Percentiles rank a stretch among this genome's conserved stretches.
phyloP scores from a whole-genome alignment of 2,113 vertebrate genomes.

The Ammospiza nelsoni region DNA sequence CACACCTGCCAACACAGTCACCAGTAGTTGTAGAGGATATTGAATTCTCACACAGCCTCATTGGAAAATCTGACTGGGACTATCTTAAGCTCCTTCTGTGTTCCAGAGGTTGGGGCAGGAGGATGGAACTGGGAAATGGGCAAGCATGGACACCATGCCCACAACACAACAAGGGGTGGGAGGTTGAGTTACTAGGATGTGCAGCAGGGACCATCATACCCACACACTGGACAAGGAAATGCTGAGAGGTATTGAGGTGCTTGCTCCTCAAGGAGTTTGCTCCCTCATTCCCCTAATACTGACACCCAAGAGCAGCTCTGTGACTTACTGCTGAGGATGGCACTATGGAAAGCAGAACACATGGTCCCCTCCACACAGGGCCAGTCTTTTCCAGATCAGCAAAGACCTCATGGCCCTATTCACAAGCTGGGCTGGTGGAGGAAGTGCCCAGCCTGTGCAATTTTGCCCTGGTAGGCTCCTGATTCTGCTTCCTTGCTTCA shows the following conservation, averaged over 20 bases:
- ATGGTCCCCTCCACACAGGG: not conserved
- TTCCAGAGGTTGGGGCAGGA: not conserved
- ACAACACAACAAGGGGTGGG: not conserved
- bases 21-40: not conserved
- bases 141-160: not conserved
- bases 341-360: not conserved
- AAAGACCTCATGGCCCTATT: not conserved
- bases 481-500: not conserved
- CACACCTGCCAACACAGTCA: not conserved
- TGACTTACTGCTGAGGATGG: not conserved
- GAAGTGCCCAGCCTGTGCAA: not conserved
- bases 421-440: not conserved
- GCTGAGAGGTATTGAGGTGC: not conserved
- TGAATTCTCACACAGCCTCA: not conserved
- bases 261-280: not conserved
- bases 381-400: not conserved
- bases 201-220: not conserved
- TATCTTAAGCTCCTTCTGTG: not conserved
- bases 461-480: not conserved
- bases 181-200: not conserved
- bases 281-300: not conserved
- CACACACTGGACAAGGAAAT: accelerated
- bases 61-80: not conserved
- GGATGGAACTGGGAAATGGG: not conserved
- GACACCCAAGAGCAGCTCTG: not conserved